A percentile compares a stretch with the other conserved stretches of the same genome.
phyloP scores from a whole-genome alignment of 2,888 invertebrate species.

The Apocheima hispidaria region DNA sequence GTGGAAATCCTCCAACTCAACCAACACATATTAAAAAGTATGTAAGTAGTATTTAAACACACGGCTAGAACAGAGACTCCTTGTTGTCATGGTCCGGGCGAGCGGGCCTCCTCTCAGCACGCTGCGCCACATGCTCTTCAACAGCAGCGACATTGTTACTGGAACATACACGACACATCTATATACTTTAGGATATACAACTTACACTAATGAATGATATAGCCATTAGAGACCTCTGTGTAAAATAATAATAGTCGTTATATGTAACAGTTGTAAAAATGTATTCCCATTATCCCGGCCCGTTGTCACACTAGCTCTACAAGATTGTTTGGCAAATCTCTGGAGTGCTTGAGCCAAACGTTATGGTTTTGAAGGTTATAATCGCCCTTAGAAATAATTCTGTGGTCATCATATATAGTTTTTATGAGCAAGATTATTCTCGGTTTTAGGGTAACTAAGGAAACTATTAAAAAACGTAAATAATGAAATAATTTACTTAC shows the following conservation, averaged over 20 bases:
- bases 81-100: constrained; percentile 54
- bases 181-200: not conserved
- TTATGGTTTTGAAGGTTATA: constrained; percentile 1
- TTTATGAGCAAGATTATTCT: not conserved
- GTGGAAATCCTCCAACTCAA: too few relatives aligned
- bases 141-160: constrained; percentile 62
- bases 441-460: not conserved
- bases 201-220: too few relatives aligned
- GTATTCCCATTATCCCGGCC: too few relatives aligned
- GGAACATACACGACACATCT: constrained; percentile 27
- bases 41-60: constrained; percentile 31
- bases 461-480: not conserved
- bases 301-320: not conserved
- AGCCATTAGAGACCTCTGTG: too few relatives aligned
- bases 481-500: not conserved
- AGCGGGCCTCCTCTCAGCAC: constrained; percentile 57
- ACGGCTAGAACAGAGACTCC: constrained; percentile 65
- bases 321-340: not conserved
- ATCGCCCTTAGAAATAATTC: not conserved
- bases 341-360: not conserved
- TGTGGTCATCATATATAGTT: too few relatives aligned
- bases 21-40: not conserved
- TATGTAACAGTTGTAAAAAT: too few relatives aligned
- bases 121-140: constrained; percentile 65
- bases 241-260: too few relatives aligned